Base-by-base conservation (phyloP, 1,140 invertebrate genomes). In the Pseudomyrmex sp. region DNA sequence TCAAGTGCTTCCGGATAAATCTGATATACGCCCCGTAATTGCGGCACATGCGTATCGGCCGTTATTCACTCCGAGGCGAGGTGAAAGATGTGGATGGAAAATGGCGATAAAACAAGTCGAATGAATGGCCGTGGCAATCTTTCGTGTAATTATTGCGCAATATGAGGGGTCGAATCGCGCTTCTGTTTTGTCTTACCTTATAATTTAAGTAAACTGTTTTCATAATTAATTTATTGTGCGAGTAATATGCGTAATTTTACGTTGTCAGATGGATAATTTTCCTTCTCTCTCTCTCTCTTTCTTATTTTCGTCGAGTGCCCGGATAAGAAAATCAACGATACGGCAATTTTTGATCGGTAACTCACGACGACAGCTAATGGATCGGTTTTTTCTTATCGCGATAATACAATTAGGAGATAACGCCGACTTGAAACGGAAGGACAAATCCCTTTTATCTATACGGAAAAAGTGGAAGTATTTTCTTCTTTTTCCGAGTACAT, bases 361-460 rank as follows among this genome's bases (percentile, higher is more conserved):
- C 70, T 62, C 52, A 35, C 66, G 20, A 62, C 86, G 50, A 18
- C 52, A 56, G 50, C 50, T 74, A 88, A 91, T 88, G 87, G 89
- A 90, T 91, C 88, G 85, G 7, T 79, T 69, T 74, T 74, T 89
- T 92, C 90, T 92, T 92, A 92, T 92, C 92, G 88, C 85, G 82
- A 85, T 90, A 91, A 89, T 85, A 89, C 92, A 93, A 93, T 93
- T 93, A 92, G 91, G 86, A 85, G 86, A 84, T 87, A 85, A 82
- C 80, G 82, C 73, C 66, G 69, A 65, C 50, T 77, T 65, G 75
- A 69, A 70, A 73, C 76, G 63, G 59, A 86, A 88, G 90, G 90
- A 91, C 91, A 93, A 93, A 93, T 93, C 90, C 91, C 87, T 89
- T 92, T 93, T 93, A 93, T 92, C 91, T 91, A 85, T 80, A 70